A percentile compares a stretch with the other conserved stretches of the same genome.
Evolutionary conservation across 2,113 vertebrate species (phyloP).

Genomic region (Atrichornis clamosus): DNA sequence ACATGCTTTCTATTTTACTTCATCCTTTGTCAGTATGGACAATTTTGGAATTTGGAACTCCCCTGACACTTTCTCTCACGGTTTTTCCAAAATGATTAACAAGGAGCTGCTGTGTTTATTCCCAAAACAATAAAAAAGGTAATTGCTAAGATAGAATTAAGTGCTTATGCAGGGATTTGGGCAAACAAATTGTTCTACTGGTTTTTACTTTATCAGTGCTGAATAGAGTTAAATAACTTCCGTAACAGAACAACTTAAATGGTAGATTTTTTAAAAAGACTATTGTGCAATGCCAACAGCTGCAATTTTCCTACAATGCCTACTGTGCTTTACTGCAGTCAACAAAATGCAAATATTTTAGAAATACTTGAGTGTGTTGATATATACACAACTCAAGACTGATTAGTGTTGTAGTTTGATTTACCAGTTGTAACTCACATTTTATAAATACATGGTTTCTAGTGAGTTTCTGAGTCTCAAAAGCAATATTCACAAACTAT

Average conservation of each 20-base stretch:
- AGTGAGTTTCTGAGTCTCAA: fast-evolving
- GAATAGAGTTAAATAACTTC: not conserved
- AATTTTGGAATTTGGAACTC: not conserved
- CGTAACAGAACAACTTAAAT: not conserved
- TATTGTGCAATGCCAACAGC: not conserved
- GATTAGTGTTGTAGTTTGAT: not conserved
- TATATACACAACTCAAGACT: not conserved
- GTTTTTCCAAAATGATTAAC: not conserved
- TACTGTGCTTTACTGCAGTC: not conserved
- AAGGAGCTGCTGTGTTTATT: not conserved
- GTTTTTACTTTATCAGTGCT: not conserved
- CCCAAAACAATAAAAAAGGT: not conserved
- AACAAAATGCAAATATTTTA: not conserved
- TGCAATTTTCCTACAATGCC: not conserved
- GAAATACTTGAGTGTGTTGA: not conserved
- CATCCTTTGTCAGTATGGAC: not conserved
- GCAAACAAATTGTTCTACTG: not conserved
- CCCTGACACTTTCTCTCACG: not conserved
- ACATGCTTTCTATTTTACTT: not conserved
- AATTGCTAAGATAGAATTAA: not conserved
- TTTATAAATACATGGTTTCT: not conserved
- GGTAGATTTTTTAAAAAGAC: not conserved
- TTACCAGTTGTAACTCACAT: not conserved
- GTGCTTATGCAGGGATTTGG: not conserved
- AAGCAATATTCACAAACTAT: not conserved